A percentile compares a stretch with the other conserved stretches of the same genome.
phyloP scores from a whole-genome alignment of 2,888 invertebrate species.

The Mythimna lalbum region DNA sequence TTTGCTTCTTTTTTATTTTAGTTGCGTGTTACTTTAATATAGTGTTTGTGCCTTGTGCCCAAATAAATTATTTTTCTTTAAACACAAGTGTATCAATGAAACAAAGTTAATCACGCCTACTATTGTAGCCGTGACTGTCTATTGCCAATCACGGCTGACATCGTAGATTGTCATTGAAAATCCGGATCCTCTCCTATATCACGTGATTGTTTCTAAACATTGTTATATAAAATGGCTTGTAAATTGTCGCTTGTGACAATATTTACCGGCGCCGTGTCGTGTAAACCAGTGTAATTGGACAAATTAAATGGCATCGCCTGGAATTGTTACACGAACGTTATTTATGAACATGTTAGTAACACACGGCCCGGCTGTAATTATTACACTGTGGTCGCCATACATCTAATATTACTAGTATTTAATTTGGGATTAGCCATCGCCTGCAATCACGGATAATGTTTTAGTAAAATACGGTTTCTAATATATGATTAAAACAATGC shows the following conservation, averaged over 20 bases:
- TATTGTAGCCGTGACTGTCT: no score
- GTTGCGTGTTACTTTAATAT: no score
- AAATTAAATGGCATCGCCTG: constrained; percentile 58
- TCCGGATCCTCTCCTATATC: neutral
- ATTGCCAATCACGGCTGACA: neutral
- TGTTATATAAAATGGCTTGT: constrained; percentile 20
- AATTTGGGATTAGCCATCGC: constrained; percentile 12
- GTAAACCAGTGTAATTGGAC: constrained; percentile 59
- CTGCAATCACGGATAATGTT: neutral
- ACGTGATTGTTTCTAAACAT: constrained; percentile 46
- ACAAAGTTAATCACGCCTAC: no score
- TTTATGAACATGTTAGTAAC: constrained; percentile 54
- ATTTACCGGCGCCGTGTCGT: constrained; percentile 45
- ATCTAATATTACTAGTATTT: constrained; percentile 43
- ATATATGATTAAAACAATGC: neutral
- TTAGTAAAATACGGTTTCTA: constrained; percentile 1
- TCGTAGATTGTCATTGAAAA: neutral
- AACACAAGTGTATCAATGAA: no score
- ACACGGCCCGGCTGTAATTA: constrained; percentile 46
- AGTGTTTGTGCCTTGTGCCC: no score
- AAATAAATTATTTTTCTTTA: no score
- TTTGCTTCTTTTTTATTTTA: no score
- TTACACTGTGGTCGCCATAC: constrained; percentile 42
- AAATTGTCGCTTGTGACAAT: constrained; percentile 52
- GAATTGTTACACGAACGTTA: constrained; percentile 56